Evolutionary conservation across 1,140 invertebrate genomes (phyloP).

Genomic region (Drosophila fuyamai): DNA sequence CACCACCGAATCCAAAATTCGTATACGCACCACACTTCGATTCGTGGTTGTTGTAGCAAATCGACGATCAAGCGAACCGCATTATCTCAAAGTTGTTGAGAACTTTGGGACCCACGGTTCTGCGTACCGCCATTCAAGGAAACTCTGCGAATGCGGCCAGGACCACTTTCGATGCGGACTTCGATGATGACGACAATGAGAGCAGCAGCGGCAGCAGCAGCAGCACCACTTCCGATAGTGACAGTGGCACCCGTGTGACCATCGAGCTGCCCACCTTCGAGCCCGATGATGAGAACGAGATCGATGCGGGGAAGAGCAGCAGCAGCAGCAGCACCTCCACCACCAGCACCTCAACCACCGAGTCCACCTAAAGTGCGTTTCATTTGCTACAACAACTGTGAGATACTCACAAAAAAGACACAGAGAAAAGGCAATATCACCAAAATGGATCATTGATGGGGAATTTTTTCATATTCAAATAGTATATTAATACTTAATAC

Average conservation of each 20-base stretch:
- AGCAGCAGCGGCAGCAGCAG: constrained; percentile 32
- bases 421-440: background rate
- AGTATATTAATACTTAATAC: too few relatives aligned
- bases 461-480: background rate
- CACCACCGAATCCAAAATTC: constrained; percentile 31
- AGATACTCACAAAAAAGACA: constrained; percentile 10
- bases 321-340: constrained; percentile 31
- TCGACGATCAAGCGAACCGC: constrained; percentile 91
- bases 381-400: constrained; percentile 76
- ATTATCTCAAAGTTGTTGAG: constrained; percentile 89
- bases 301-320: constrained; percentile 57
- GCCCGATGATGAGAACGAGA: constrained; percentile 84
- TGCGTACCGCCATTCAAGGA: constrained; percentile 85
- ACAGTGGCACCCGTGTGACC: constrained; percentile 78
- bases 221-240: constrained; percentile 61
- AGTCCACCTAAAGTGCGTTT: constrained; percentile 58
- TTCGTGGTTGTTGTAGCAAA: constrained; percentile 87
- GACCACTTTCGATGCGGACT: constrained; percentile 80
- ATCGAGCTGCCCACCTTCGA: constrained; percentile 86
- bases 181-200: constrained; percentile 75
- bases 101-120: constrained; percentile 88
- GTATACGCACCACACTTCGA: constrained; percentile 23
- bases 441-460: background rate
- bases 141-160: constrained; percentile 75
- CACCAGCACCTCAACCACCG: constrained; percentile 29